Percentiles rank a stretch among this genome's conserved stretches.
Evolutionary conservation across 2,113 vertebrate species (phyloP).

Genomic region (Chaetorhynchus papuensis): DNA sequence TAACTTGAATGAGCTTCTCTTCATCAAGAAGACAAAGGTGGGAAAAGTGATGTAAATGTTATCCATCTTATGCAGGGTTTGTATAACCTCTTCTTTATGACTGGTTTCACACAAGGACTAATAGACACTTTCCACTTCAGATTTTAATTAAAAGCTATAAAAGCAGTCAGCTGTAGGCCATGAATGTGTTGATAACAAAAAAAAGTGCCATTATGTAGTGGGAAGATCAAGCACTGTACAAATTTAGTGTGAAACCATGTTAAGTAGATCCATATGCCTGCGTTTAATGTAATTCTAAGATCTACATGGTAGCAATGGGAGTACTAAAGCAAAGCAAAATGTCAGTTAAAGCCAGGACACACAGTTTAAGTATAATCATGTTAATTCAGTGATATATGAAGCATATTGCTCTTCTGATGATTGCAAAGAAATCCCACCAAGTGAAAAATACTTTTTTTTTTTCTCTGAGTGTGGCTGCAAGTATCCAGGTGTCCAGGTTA

Average conservation of each 20-base stretch:
- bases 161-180: slow-evolving; percentile 74
- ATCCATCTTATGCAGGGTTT: slow-evolving; percentile 62
- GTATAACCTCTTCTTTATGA: slow-evolving; percentile 57
- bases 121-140: slow-evolving; percentile 70
- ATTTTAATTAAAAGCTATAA: slow-evolving; percentile 81
- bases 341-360: not conserved
- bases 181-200: slow-evolving; percentile 68
- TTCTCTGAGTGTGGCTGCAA: not conserved
- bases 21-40: slow-evolving; percentile 63
- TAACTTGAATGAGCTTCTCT: slow-evolving; percentile 60
- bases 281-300: not conserved
- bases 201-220: slow-evolving; percentile 46
- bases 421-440: not conserved
- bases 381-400: slow-evolving; percentile 24
- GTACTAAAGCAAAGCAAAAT: slow-evolving; percentile 34
- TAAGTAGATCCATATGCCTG: slow-evolving; percentile 69
- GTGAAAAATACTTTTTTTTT: not conserved
- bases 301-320: not conserved
- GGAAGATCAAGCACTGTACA: slow-evolving; percentile 70
- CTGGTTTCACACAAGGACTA: slow-evolving; percentile 66
- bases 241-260: slow-evolving; percentile 67
- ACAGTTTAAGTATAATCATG: slow-evolving; percentile 8
- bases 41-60: slow-evolving; percentile 48
- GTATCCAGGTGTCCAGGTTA: not conserved
- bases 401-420: not conserved